Evolutionary conservation across 1,140 invertebrate species (phyloP).

Genomic region (Procambarus virginalis): DNA sequence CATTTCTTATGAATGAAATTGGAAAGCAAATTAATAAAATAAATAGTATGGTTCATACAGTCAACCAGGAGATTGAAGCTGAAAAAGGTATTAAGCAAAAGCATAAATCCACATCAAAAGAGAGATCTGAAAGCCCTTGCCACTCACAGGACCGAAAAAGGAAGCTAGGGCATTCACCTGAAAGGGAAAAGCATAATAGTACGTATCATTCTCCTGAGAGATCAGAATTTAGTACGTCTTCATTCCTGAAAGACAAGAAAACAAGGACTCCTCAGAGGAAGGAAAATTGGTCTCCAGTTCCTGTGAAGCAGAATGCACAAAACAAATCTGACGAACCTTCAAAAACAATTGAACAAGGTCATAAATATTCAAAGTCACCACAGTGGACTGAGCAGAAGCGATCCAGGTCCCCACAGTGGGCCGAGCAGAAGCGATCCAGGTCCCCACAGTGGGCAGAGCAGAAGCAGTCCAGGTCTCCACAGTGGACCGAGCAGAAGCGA

Average conservation of each 20-base stretch:
- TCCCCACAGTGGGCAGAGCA: no score
- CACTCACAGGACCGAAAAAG: conserved; percentile 16
- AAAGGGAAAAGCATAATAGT: conserved; percentile 25
- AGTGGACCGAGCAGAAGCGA: no score
- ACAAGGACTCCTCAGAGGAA: conserved; percentile 14
- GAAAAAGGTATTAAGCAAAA: conserved; percentile 23
- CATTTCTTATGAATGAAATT: conserved; percentile 28
- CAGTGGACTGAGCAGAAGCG: no score
- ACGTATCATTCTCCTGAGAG: conserved; percentile 1
- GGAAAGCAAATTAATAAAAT: conserved; percentile 40
- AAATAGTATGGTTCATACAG: conserved; percentile 20
- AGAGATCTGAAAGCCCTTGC: conserved; percentile 31
- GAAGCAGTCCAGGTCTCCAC: no score
- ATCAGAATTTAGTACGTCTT: neutral
- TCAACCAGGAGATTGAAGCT: conserved; percentile 21
- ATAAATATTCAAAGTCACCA: conserved; percentile 5
- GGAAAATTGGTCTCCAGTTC: neutral
- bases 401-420: no score
- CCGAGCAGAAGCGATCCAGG: no score
- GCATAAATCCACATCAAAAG: neutral
- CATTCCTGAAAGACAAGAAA: neutral
- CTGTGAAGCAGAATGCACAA: neutral
- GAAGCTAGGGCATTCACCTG: conserved; percentile 4
- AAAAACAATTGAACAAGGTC: neutral
- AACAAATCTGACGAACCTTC: no score